These are phyloP conservation scores for Drosophila macrothrix DNA, from an alignment of 2,888 invertebrate species.

Conservation along the genomic window DNA sequence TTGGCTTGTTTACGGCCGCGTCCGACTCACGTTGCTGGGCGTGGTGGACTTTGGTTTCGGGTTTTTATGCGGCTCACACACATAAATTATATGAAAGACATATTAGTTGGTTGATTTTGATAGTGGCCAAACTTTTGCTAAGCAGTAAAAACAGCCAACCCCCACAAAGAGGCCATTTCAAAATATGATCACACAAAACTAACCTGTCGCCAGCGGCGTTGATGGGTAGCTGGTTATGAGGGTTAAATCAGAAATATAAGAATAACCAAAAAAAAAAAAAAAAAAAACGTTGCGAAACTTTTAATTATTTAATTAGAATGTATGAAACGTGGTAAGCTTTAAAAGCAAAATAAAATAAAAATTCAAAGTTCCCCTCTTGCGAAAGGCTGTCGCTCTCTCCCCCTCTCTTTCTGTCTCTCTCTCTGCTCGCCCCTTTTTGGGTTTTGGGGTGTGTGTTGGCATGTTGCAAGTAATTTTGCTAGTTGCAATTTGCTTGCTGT, in stretches of 20 bases:
- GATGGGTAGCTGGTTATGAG: background rate
- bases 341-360: background rate
- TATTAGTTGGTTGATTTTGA: slow-evolving; percentile 69
- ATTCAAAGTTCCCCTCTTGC: background rate
- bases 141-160: slow-evolving; percentile 45
- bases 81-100: slow-evolving; percentile 68
- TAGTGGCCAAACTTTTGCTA: slow-evolving; percentile 55
- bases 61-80: slow-evolving; percentile 59
- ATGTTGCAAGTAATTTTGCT: slow-evolving; percentile 15
- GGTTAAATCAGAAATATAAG: background rate
- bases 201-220: background rate
- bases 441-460: background rate
- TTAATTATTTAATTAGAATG: background rate
- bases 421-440: too few relatives aligned
- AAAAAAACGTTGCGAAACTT: background rate
- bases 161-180: background rate
- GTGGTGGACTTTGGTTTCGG: slow-evolving; percentile 45
- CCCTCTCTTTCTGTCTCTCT: background rate
- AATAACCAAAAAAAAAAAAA: background rate
- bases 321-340: background rate
- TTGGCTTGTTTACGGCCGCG: slow-evolving; percentile 60
- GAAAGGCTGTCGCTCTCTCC: background rate
- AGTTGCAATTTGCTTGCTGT: slow-evolving; percentile 15
- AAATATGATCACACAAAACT: background rate
- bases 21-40: slow-evolving; percentile 35